Percentiles rank a stretch among this genome's conserved stretches.
These are phyloP conservation scores for Ceratotherium simum DNA, from an alignment of 2,113 vertebrate genomes.

Conservation along the genomic window DNA sequence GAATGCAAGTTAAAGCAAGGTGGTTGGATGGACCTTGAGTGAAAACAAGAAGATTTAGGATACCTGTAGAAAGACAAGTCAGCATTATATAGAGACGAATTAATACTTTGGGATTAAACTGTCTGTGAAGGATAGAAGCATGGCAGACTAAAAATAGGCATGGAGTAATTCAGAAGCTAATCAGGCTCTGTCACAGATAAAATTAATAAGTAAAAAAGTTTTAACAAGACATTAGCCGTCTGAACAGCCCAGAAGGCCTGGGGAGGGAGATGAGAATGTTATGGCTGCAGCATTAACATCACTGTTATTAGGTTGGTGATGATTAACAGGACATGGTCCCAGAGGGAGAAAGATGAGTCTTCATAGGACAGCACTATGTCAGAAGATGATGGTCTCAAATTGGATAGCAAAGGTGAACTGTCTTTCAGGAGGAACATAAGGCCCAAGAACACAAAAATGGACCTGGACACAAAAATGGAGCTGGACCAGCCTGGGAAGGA, in stretches of 20 bases:
- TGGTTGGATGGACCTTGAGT: constrained; percentile 83
- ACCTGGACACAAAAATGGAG: background rate
- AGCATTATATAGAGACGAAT: constrained; percentile 89
- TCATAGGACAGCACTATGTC: constrained; percentile 79
- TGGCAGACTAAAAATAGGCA: constrained; percentile 89
- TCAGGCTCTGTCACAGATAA: constrained; percentile 89
- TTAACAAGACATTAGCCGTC: constrained; percentile 89
- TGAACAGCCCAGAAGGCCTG: constrained; percentile 83
- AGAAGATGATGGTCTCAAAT: constrained; percentile 83
- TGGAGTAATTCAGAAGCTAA: constrained; percentile 89
- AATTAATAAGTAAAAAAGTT: constrained; percentile 91
- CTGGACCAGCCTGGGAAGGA: background rate
- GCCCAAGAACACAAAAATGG: constrained; percentile 65
- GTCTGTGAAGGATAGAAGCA: constrained; percentile 91
- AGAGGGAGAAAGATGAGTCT: constrained; percentile 85
- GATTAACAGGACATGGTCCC: constrained; percentile 86
- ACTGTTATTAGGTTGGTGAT: constrained; percentile 85
- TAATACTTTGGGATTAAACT: constrained; percentile 92
- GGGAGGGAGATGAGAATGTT: constrained; percentile 82
- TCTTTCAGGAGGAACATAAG: constrained; percentile 57
- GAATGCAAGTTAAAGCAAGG: constrained; percentile 82
- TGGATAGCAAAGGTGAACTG: constrained; percentile 83
- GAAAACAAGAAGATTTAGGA: constrained; percentile 88
- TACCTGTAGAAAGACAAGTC: constrained; percentile 87
- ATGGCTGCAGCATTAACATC: constrained; percentile 84